Base-by-base conservation (phyloP, 2,888 invertebrate species). In the Zhuqinia jingwanae region DNA sequence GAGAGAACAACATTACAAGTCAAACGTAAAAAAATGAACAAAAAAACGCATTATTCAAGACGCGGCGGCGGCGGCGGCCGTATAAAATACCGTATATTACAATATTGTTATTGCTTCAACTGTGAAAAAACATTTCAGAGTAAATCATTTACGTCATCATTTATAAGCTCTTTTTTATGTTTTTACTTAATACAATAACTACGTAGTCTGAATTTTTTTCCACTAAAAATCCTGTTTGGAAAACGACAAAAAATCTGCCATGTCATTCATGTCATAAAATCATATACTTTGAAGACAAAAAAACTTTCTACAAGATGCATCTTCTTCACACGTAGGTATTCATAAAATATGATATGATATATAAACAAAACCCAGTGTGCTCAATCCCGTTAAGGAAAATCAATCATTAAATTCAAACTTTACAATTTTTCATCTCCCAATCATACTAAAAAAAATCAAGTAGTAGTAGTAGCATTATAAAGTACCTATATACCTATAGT, bases 301-400 rank as follows among this genome's bases (percentile, higher is more conserved):
- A 77, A 77, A 77, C 25, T 60, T 58, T 60, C 60, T 75, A 2
- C 56, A n/a, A 47, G 1, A 10, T 3, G 73, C 25, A 50, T 25
- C 75, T 27, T 75, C 75, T 73, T 73, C 73, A 27, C 45, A 45
- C n/a, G 10, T n/a, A n/a, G n/a, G n/a, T n/a, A n/a, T n/a, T n/a
- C n/a, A n/a, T n/a, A n/a, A n/a, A n/a, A n/a, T n/a, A n/a, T n/a
- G n/a, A 36, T 8, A 36, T 36, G 3, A 6, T 36, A 3, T 36
- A 6, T 42, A 2, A 17, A 17, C 73, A 73, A 68, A 75, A 75
- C 13, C 30, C 75, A 75, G 75, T 53, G n/a, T 75, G 60, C 50
- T 82, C 63, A 60, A 50, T 73, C 85, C 85, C 78, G 85, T 85
- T 85, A 85, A 60, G 85, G 85, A 79, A 85, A 85, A 78, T 85